Percentiles rank a stretch among this genome's conserved stretches.
phyloP scores from a whole-genome alignment of 2,797 vertebrate species.

The Valencia hispanica region DNA sequence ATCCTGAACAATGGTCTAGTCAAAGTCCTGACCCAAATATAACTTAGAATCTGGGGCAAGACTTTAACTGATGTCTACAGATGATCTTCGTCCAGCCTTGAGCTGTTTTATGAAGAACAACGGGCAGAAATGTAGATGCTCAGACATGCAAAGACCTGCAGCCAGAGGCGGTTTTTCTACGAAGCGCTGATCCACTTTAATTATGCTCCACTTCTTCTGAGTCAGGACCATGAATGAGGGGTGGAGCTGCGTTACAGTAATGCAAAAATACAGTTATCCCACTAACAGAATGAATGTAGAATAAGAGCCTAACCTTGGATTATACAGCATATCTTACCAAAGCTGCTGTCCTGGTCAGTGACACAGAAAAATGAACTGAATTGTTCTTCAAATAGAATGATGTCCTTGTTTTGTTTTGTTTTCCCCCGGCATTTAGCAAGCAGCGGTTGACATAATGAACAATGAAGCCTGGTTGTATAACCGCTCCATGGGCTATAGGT shows the following conservation, averaged over 20 bases:
- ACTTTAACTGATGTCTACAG: no score
- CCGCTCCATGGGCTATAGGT: not conserved
- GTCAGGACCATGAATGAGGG: not conserved
- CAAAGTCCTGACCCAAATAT: no score
- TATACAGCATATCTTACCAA: slow-evolving; percentile 3
- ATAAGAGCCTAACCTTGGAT: slow-evolving; percentile 21
- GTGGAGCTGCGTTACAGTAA: not conserved
- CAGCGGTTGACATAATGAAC: slow-evolving; percentile 22
- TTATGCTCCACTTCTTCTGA: not conserved
- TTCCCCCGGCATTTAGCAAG: no score
- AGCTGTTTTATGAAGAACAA: no score
- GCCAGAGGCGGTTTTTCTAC: no score
- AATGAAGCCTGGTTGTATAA: slow-evolving; percentile 14
- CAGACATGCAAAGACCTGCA: no score
- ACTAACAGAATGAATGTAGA: not conserved
- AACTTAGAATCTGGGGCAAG: no score
- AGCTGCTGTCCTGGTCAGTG: not conserved
- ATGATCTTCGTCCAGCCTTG: no score
- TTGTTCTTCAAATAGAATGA: slow-evolving; percentile 11
- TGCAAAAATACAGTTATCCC: slow-evolving; percentile 12
- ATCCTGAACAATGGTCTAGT: no score
- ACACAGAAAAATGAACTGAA: slow-evolving; percentile 9
- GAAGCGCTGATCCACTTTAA: no score
- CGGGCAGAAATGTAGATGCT: no score
- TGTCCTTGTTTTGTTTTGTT: not conserved